Conservation (phyloP, 2,888 invertebrate genomes). For the Drosophila robusta region DNA sequence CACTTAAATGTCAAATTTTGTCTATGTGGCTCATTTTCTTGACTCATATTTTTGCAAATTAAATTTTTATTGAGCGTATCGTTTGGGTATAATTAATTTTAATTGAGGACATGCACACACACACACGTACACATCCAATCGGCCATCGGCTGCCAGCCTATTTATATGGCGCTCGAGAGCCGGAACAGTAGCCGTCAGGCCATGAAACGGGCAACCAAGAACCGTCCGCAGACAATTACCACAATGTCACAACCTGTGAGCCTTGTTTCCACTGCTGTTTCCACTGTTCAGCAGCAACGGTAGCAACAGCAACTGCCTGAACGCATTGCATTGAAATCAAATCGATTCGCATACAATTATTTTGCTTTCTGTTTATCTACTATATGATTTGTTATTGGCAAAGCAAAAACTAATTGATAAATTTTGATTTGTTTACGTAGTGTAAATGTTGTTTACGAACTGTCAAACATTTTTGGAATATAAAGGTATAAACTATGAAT, state of each 20-base stretch:
- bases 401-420: constrained; percentile 49
- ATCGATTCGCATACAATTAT: constrained; percentile 7
- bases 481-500: constrained; percentile 48
- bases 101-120: constrained; percentile 74
- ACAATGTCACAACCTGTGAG: constrained; percentile 27
- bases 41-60: constrained; percentile 76
- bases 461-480: constrained; percentile 40
- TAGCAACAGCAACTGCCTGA: neutral
- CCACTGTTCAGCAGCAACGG: neutral
- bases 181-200: constrained; percentile 47
- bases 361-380: constrained; percentile 4
- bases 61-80: constrained; percentile 82
- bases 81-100: constrained; percentile 80
- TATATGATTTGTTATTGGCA: constrained; percentile 49
- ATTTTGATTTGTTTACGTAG: constrained; percentile 54
- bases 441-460: constrained; percentile 49
- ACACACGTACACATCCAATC: constrained; percentile 14
- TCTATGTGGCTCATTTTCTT: constrained; percentile 68
- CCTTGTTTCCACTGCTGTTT: constrained; percentile 17
- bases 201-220: constrained; percentile 22
- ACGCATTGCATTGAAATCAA: constrained; percentile 12
- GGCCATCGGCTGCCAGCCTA: constrained; percentile 24
- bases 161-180: constrained; percentile 43
- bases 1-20: constrained; percentile 68
- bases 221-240: constrained; percentile 39